Evolutionary conservation across 2,888 invertebrate genomes (phyloP).

Genomic region (Sepioteuthis lessoniana): DNA sequence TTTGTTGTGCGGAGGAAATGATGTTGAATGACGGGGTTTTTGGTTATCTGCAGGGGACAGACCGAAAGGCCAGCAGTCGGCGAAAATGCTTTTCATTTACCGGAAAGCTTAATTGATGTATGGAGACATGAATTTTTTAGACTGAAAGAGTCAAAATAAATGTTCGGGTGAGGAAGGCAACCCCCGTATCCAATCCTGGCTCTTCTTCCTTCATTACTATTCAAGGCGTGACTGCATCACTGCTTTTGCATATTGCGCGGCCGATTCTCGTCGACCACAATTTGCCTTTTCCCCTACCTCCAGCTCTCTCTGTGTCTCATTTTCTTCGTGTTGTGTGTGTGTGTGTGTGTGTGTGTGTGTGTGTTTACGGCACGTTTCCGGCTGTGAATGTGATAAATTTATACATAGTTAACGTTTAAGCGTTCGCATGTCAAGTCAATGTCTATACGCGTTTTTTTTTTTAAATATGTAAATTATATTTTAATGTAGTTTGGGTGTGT

Average conservation of each 20-base stretch:
- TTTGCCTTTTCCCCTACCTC: neutral
- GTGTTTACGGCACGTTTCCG: no score
- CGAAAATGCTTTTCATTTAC: neutral
- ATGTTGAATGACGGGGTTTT: neutral
- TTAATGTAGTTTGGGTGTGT: no score
- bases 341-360: no score
- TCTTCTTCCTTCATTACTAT: constrained; percentile 4
- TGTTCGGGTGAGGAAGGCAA: neutral
- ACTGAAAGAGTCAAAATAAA: neutral
- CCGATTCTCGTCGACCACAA: neutral
- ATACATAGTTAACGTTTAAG: no score
- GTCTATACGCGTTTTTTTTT: no score
- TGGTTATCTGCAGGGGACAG: neutral
- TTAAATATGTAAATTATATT: no score
- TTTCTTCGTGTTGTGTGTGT: no score
- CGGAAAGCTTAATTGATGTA: neutral
- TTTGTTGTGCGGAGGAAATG: neutral
- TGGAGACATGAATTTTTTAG: constrained; percentile 33
- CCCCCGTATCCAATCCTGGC: neutral
- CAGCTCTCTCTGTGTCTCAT: no score
- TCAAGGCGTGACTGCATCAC: constrained; percentile 21
- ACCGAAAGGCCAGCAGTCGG: constrained; percentile 17
- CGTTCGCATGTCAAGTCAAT: no score
- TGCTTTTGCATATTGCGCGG: neutral
- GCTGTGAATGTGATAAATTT: no score